Percentiles rank a stretch among this genome's conserved stretches.
Evolutionary conservation across 2,113 vertebrate genomes (phyloP).

Genomic region (Caranx ignobilis): DNA sequence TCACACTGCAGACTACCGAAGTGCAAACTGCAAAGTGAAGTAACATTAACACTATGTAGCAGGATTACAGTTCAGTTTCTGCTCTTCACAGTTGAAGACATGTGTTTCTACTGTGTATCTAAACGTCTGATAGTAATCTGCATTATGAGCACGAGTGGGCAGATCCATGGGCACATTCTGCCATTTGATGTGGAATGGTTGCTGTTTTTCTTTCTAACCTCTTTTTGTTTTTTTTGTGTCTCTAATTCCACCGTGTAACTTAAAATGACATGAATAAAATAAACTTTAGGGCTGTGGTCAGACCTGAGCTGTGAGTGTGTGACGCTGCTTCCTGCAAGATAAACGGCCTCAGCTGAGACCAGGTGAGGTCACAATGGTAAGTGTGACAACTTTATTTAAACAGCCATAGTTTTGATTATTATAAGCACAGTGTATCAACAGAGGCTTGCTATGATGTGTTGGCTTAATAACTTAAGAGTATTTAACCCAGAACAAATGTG

Average conservation of each 20-base stretch:
- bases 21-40: not conserved
- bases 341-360: not conserved
- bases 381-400: not conserved
- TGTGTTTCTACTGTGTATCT: not conserved
- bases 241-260: slow-evolving; percentile 72
- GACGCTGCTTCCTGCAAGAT: not conserved
- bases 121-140: slow-evolving; percentile 10
- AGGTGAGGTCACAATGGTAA: not conserved
- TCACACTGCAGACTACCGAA: slow-evolving; percentile 26
- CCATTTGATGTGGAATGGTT: slow-evolving; percentile 62
- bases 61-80: slow-evolving; percentile 5
- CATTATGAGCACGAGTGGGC: slow-evolving; percentile 22
- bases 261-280: slow-evolving; percentile 75
- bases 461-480: too few species aligned
- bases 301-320: slow-evolving; percentile 59
- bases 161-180: slow-evolving; percentile 42
- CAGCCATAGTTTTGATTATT: too few species aligned
- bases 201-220: slow-evolving; percentile 66
- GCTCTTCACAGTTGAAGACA: not conserved
- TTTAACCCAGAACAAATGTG: too few species aligned
- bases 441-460: too few species aligned
- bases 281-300: slow-evolving; percentile 72
- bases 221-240: slow-evolving; percentile 37
- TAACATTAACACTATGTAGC: slow-evolving; percentile 18
- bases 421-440: too few species aligned